Evolutionary conservation across 30 jellyfish, hydroid and myxozoan species (phyloP), one percentile per base, ranked within the genome.

Genomic region (Phacellophora camtschatica): DNA sequence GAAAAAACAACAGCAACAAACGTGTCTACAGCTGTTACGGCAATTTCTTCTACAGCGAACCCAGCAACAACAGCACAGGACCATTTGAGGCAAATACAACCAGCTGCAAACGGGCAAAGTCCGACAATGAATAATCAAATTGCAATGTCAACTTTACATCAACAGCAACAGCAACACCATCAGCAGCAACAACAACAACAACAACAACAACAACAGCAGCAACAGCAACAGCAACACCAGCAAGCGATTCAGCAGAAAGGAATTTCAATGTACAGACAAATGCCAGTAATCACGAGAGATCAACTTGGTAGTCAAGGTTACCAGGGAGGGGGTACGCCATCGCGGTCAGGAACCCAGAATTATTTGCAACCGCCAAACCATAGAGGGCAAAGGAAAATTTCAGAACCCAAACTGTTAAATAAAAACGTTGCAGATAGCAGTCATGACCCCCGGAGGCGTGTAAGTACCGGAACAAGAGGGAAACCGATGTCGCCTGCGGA

Each of bases 191-290:
- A 39, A 22, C 57, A 41, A 7, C 8, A 43, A 5, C 89, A 51
- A 11, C n/a, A n/a, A n/a, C n/a, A n/a, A n/a, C n/a, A 24, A 4
- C 68, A 69, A 6, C 61, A 3, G 42, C 76, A 32, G 8, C 34
- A 13, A n/a, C 32, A 39, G 37, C 57, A 41, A 7, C 8, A 43
- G 10, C 89, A 51, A 11, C 57, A 41, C 2, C 8, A 43, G 10
- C 89, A 51, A 11, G 39, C 43, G 37, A 58, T 59, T 23, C 56
- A 48, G 18, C 74, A 54, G 66, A 64, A 82, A 10, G 86, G 84
- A 9, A 65, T 74, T 31, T 74, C 92, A n/a, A 95, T 94, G 3
- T 89, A 89, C 48, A 65, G 97, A 5, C 95, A 73, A 75, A 89
- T 89, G 95, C 97, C 97, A 4, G 86, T 66, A 5, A 74, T 88